phyloP scores from a whole-genome alignment of 2,797 vertebrate genomes.

The Paratrypauchen microcephalus region DNA sequence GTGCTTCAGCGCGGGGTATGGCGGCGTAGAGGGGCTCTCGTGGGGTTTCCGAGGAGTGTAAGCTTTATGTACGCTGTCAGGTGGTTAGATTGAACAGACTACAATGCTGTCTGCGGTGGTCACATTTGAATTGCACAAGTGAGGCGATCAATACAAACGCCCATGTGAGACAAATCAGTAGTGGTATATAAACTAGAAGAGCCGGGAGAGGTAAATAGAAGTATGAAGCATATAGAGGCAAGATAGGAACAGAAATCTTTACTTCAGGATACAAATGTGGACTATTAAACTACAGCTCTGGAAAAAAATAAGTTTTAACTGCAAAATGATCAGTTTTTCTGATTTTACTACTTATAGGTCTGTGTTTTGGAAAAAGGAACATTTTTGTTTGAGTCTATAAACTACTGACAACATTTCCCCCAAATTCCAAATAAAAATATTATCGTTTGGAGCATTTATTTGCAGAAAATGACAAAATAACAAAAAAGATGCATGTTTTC shows the following conservation, averaged over 20 bases:
- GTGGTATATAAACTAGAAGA: conserved; percentile 1
- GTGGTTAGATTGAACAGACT: conserved; percentile 29
- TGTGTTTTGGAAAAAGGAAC: too few relatives aligned
- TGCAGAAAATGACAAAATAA: too few relatives aligned
- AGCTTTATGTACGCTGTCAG: conserved; percentile 29
- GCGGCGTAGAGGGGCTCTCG: conserved; percentile 22
- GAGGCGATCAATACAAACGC: conserved; percentile 11
- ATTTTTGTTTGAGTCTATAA: too few relatives aligned
- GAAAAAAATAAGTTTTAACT: too few relatives aligned
- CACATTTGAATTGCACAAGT: conserved; percentile 7
- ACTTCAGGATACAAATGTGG: not conserved
- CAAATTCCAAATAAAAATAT: too few relatives aligned
- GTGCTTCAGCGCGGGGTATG: conserved; percentile 19
- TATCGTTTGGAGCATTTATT: too few relatives aligned
- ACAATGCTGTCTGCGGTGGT: not conserved
- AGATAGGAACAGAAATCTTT: not conserved
- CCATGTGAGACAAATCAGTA: conserved; percentile 1
- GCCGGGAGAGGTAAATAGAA: too few relatives aligned
- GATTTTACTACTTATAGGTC: too few relatives aligned
- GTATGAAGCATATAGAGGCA: not conserved
- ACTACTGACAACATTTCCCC: too few relatives aligned
- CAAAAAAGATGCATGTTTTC: too few relatives aligned
- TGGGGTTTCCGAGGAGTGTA: conserved; percentile 25
- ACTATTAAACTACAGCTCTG: too few relatives aligned
- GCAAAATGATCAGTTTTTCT: too few relatives aligned